Evolutionary conservation across 2,888 invertebrate genomes (phyloP).

Genomic region (Gortyna flavago): DNA sequence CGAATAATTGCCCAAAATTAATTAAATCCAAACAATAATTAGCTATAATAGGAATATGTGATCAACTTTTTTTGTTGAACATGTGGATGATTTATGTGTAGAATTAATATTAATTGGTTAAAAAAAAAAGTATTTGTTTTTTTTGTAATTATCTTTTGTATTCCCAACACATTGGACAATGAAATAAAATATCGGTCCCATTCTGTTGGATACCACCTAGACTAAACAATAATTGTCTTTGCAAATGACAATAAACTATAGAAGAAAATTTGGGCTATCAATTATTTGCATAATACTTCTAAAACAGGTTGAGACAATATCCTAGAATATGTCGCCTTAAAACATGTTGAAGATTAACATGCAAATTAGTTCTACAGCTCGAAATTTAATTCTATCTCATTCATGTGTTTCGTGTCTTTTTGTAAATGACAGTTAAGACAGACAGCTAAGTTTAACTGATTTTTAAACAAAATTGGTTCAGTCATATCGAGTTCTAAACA

Average conservation of each 20-base stretch:
- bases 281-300: neutral
- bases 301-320: neutral
- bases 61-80: neutral
- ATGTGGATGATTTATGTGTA: neutral
- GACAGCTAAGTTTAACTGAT: neutral
- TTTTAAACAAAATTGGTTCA: neutral
- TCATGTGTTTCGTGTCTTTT: neutral
- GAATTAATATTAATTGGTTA: neutral
- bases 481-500: neutral
- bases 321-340: neutral
- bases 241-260: neutral
- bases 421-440: neutral
- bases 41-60: neutral
- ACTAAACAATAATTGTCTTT: neutral
- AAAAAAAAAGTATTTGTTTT: too few relatives aligned
- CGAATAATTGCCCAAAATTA: conserved; percentile 12
- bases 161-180: neutral
- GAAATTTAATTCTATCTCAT: neutral
- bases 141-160: neutral
- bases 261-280: neutral
- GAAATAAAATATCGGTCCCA: neutral
- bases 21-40: conserved; percentile 20
- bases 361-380: conserved; percentile 1
- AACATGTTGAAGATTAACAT: conserved; percentile 6
- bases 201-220: neutral